Base-by-base conservation (phyloP, 2,888 invertebrate genomes). In the Platycheirus rosarum region DNA sequence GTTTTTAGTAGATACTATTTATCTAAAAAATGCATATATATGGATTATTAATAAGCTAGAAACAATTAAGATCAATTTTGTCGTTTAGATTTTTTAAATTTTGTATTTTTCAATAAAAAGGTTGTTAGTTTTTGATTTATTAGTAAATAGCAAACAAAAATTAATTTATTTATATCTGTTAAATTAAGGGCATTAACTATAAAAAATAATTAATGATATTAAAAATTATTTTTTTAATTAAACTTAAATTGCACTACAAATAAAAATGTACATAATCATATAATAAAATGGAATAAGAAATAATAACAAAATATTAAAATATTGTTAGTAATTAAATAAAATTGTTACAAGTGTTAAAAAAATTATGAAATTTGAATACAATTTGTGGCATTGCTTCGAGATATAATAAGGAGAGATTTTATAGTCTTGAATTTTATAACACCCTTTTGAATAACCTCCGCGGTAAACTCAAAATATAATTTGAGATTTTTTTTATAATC, bases 51-150 rank as follows among this genome's bases (percentile, higher is more conserved):
- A 42, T 44, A 49, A 60, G 70, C 57, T 60, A 82, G 71, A 82
- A 82, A 80, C 60, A 57, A 49, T 80, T 80, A 53, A 69, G 65
- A 55, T 66, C 2, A 55, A 55, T 55, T 55, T 62, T 62, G 9
- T n/a, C n/a, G n/a, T n/a, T n/a, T n/a, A n/a, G 7, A 35, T 55
- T 44, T 32, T 32, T 11, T 35, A 40, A 55, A 23, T 37, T 57
- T 40, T 62, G 16, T 42, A n/a, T n/a, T 55, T 42, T 53, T 49
- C 32, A 62, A 7, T 48, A 62, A 60, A 68, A 51, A 14, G 29
- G 9, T 11, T 16, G 14, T 23, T n/a, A n/a, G n/a, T 26, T 35
- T 74, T 46, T 46, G 40, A 63, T 65, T 57, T 18, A 49, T 78
- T 60, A 60, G 57, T 60, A 53, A 66, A 48, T 35, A 35, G 66